Percentiles rank a stretch among this genome's conserved stretches.
These are phyloP conservation scores for Drosophila murphyi DNA, from an alignment of 1,140 invertebrate genomes.

Conservation along the genomic window DNA sequence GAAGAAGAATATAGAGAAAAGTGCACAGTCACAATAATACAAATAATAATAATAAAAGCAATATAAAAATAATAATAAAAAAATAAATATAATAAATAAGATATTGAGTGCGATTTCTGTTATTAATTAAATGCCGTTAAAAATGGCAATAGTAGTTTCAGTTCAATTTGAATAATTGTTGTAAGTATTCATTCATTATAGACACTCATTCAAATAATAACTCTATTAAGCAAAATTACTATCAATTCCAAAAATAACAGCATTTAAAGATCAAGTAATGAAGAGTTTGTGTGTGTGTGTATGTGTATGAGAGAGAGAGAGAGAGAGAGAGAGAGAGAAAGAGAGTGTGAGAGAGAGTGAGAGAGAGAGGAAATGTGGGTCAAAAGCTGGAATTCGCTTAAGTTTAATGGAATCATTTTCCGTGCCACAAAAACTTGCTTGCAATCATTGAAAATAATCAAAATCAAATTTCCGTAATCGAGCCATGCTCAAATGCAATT, in stretches of 20 bases:
- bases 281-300: too few relatives aligned
- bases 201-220: slow-evolving; percentile 12
- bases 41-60: not conserved
- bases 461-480: slow-evolving; percentile 56
- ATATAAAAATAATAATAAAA: not conserved
- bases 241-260: not conserved
- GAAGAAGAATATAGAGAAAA: not conserved
- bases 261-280: not conserved
- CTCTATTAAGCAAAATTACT: slow-evolving; percentile 6
- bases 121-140: too few relatives aligned
- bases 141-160: too few relatives aligned
- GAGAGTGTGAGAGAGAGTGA: not conserved
- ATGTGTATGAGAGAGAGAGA: not conserved
- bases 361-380: slow-evolving; percentile 34
- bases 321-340: not conserved
- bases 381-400: slow-evolving; percentile 33
- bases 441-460: slow-evolving; percentile 39
- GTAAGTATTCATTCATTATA: not conserved
- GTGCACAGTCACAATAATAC: not conserved
- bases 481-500: slow-evolving; percentile 40
- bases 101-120: too few relatives aligned
- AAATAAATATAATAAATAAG: not conserved
- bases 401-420: not conserved
- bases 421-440: slow-evolving; percentile 16
- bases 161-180: not conserved